Conservation (phyloP, 2,113 vertebrate genomes). For the Trinectes maculatus region DNA sequence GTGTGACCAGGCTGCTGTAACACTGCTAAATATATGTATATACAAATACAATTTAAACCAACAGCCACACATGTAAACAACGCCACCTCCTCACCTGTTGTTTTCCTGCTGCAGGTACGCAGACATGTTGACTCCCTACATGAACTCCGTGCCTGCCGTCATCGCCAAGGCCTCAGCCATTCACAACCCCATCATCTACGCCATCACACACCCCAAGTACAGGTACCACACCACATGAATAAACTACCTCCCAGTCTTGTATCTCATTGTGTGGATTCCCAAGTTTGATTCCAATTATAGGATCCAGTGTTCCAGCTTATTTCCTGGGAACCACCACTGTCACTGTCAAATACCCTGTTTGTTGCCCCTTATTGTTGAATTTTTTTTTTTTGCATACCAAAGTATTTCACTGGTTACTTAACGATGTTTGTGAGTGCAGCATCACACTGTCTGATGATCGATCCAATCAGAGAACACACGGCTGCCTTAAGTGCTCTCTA, state of each 20-base stretch:
- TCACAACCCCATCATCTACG: conserved; percentile 97
- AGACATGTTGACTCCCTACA: conserved; percentile 90
- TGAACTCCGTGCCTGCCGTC: conserved; percentile 93
- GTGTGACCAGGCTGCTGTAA: neutral
- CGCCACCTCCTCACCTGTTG: too few relatives aligned
- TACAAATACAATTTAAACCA: too few relatives aligned
- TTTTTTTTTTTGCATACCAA: too few relatives aligned
- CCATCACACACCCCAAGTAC: conserved; percentile 97
- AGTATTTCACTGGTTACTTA: too few relatives aligned
- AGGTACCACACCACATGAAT: conserved; percentile 79
- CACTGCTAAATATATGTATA: neutral
- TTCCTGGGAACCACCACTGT: neutral
- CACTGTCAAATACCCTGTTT: too few relatives aligned
- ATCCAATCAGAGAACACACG: too few relatives aligned
- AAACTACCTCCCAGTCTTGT: too few relatives aligned
- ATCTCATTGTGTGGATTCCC: neutral
- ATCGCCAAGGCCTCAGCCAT: conserved; percentile 98
- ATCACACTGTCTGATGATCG: too few relatives aligned
- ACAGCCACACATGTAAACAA: too few relatives aligned
- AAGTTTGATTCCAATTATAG: neutral
- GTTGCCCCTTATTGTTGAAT: too few relatives aligned
- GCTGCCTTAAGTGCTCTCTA: too few relatives aligned
- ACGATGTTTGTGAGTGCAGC: too few relatives aligned
- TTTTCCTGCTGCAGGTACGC: conserved; percentile 83
- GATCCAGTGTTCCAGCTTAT: neutral